Base-by-base conservation (phyloP, 92 coral and sea anemone genomes). In the Zoanthus gigantus region DNA sequence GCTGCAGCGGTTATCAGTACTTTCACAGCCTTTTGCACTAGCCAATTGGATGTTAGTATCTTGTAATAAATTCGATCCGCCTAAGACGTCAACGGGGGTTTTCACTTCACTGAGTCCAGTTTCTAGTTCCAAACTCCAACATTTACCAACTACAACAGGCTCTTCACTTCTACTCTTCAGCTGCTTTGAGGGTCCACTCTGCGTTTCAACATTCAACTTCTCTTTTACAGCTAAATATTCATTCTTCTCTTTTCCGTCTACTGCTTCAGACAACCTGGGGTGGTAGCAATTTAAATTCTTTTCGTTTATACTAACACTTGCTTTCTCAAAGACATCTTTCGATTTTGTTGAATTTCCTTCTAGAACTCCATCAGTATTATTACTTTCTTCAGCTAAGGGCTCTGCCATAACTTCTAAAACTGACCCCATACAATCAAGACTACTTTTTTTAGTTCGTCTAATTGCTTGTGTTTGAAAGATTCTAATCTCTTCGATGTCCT, bases 401-500 rank as follows among this genome's bases (percentile, higher is more conserved):
- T 14, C 74, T 6, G 61, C 72, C 18, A 68, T 63, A 5, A n/a
- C 6, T 12, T 81, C 61, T 30, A 45, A 45, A n/a, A 81, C 57
- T 63, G 37, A 16, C 47, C 0, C 23, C 23, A 29, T 13, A 5
- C 61, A 10, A 66, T 23, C 75, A 5, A 17, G 67, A 44, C n/a
- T 54, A 42, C 71, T 42, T 15, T 76, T 89, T 32, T 48, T 57
- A 65, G 81, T 67, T 77, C 86, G 87, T n/a, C 48, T 83, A 7
- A 86, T 82, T 3, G 92, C 83, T 53, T 94, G 98, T 72, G 98
- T 95, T 83, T 95, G 98, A 71, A 93, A 95, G 23, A 93, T 87
- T 76, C 93, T 66, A 2, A 95, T 91, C 57, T 95, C 98, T 67
- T 95, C 93, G 68, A 95, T 95, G 44, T 95, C 98, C 7, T 93